Evolutionary conservation across 2,113 vertebrate species (phyloP).

Genomic region (Alces alces): DNA sequence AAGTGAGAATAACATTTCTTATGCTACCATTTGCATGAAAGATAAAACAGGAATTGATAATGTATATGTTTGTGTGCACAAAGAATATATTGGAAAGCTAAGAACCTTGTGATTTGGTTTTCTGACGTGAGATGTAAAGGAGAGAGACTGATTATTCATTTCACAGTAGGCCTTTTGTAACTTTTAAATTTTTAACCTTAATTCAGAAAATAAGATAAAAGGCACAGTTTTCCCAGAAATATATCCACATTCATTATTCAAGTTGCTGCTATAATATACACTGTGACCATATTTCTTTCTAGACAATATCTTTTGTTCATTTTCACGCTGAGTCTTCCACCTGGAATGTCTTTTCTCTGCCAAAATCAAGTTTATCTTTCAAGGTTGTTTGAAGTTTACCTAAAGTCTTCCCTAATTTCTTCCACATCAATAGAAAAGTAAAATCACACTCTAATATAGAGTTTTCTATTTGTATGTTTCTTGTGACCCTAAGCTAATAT

Average conservation of each 20-base stretch:
- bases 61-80: not conserved
- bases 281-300: not conserved
- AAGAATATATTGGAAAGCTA: not conserved
- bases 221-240: not conserved
- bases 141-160: not conserved
- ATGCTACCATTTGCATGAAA: not conserved
- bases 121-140: not conserved
- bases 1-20: not conserved
- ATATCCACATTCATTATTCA: not conserved
- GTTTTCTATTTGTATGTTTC: not conserved
- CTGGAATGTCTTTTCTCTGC: not conserved
- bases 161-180: not conserved
- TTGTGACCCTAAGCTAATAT: not conserved
- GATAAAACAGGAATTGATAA: not conserved
- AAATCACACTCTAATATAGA: not conserved
- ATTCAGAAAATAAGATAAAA: not conserved
- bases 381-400: not conserved
- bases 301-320: not conserved
- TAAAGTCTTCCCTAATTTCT: not conserved
- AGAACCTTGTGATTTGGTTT: not conserved
- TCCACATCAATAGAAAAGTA: not conserved
- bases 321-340: not conserved
- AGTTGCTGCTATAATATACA: not conserved
- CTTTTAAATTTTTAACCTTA: not conserved
- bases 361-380: not conserved